phyloP scores from a whole-genome alignment of 2,888 invertebrate species.

The Cheilosia impressa region DNA sequence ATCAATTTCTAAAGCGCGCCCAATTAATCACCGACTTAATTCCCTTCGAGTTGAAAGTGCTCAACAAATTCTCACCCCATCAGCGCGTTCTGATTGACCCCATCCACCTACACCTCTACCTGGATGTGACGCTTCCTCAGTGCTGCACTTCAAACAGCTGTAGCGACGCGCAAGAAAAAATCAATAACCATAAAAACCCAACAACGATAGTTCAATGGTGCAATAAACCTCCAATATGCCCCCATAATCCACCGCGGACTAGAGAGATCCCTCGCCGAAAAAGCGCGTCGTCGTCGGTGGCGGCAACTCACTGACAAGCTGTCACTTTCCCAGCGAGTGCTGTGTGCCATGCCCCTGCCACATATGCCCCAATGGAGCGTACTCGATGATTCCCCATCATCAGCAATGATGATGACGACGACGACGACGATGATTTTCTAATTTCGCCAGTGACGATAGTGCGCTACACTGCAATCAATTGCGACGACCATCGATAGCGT shows the following conservation, averaged over 20 bases:
- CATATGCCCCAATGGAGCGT: slow-evolving; percentile 4
- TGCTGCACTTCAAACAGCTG: slow-evolving; percentile 55
- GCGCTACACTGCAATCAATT: slow-evolving; percentile 67
- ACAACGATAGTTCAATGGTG: slow-evolving; percentile 68
- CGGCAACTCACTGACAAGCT: slow-evolving; percentile 66
- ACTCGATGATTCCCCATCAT: slow-evolving; percentile 27
- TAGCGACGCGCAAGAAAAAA: slow-evolving; percentile 53
- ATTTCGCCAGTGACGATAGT: slow-evolving; percentile 68
- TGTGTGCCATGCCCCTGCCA: background rate
- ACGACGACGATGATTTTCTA: slow-evolving; percentile 71
- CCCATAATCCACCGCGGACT: slow-evolving; percentile 65
- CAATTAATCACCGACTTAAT: slow-evolving; percentile 50
- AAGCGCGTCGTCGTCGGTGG: slow-evolving; percentile 24
- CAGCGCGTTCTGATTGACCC: slow-evolving; percentile 12
- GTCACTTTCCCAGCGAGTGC: slow-evolving; percentile 65
- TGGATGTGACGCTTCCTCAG: slow-evolving; percentile 41
- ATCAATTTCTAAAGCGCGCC: slow-evolving; percentile 38
- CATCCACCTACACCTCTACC: slow-evolving; percentile 26
- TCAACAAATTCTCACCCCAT: slow-evolving; percentile 57
- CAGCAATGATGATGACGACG: slow-evolving; percentile 59
- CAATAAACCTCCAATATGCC: slow-evolving; percentile 72
- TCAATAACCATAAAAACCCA: slow-evolving; percentile 73
- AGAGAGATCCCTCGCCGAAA: slow-evolving; percentile 51
- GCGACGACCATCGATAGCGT: slow-evolving; percentile 59
- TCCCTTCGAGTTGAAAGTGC: slow-evolving; percentile 43